These are phyloP conservation scores for Cactoblastis cactorum DNA, from an alignment of 2,888 invertebrate species.

Conservation along the genomic window DNA sequence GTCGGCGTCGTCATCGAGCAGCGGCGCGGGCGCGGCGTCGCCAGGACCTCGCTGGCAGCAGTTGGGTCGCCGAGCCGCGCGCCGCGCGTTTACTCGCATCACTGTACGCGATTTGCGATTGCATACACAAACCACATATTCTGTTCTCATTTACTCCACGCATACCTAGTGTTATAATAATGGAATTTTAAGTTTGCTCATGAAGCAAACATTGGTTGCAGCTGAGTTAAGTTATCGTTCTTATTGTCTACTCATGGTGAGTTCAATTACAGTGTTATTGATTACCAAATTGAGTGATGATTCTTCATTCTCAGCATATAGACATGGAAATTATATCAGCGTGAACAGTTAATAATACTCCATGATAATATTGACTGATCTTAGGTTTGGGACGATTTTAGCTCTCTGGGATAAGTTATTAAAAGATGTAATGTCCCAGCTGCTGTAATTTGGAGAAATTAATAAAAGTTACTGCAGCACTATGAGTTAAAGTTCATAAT, in stretches of 20 bases:
- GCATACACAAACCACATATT: conserved; percentile 1
- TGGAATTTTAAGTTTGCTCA: conserved; percentile 9
- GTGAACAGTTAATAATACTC: background rate
- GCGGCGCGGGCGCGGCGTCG: conserved; percentile 33
- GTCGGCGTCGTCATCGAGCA: conserved; percentile 58
- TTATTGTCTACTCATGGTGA: conserved; percentile 5
- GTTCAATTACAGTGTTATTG: conserved; percentile 4
- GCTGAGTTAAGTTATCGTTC: conserved; percentile 1
- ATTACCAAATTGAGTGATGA: background rate
- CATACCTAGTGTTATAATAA: conserved; percentile 9
- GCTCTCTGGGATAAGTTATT: background rate
- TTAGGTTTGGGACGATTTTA: background rate
- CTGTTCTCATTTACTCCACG: conserved; percentile 1
- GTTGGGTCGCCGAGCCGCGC: conserved; percentile 40
- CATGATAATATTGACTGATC: background rate
- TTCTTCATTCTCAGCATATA: background rate
- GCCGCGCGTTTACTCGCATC: conserved; percentile 34
- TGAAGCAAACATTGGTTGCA: conserved; percentile 10
- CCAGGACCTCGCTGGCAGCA: conserved; percentile 39
- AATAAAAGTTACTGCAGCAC: background rate
- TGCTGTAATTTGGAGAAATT: background rate
- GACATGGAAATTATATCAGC: background rate
- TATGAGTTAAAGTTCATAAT: background rate
- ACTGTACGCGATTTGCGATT: background rate
- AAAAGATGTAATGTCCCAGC: background rate